A percentile compares a stretch with the other conserved stretches of the same genome.
phyloP scores from a whole-genome alignment of 2,113 vertebrate species.

The Salvelinus alpinus region DNA sequence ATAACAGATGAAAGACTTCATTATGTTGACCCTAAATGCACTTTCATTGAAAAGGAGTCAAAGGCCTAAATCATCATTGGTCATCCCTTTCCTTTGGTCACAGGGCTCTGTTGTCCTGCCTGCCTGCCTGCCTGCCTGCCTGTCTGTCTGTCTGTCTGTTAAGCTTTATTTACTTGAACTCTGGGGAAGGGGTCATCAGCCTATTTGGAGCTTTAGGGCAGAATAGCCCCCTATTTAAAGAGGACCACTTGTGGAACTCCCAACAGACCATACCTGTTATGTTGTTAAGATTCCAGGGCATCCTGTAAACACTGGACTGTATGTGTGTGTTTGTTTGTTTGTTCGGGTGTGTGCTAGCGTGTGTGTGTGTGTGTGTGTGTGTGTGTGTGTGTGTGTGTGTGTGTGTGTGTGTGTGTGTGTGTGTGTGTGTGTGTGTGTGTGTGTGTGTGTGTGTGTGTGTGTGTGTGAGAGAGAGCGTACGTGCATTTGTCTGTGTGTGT shows the following conservation, averaged over 20 bases:
- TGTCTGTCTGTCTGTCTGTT: constrained; percentile 4
- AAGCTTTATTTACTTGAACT: constrained; percentile 58
- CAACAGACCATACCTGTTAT: constrained; percentile 41
- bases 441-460: constrained; percentile 17
- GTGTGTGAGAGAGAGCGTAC: too few species aligned
- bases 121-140: background rate
- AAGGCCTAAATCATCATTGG: background rate
- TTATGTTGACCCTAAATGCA: background rate
- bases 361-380: too few species aligned
- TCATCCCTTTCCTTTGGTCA: background rate
- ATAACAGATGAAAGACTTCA: background rate
- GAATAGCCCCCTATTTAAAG: constrained; percentile 43
- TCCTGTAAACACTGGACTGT: constrained; percentile 49
- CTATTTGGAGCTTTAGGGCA: constrained; percentile 29
- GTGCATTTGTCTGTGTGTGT: too few species aligned
- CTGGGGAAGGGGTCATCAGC: constrained; percentile 40
- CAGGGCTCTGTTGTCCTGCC: constrained; percentile 6
- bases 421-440: too few species aligned
- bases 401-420: background rate
- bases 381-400: too few species aligned
- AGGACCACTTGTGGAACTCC: constrained; percentile 57
- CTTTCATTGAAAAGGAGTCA: background rate
- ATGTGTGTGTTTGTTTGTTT: background rate
- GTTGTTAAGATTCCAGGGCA: constrained; percentile 64
- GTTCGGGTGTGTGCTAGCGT: background rate